A percentile compares a stretch with the other conserved stretches of the same genome.
Conservation (phyloP, 2,888 invertebrate species). For the Ariolimax columbianus region DNA sequence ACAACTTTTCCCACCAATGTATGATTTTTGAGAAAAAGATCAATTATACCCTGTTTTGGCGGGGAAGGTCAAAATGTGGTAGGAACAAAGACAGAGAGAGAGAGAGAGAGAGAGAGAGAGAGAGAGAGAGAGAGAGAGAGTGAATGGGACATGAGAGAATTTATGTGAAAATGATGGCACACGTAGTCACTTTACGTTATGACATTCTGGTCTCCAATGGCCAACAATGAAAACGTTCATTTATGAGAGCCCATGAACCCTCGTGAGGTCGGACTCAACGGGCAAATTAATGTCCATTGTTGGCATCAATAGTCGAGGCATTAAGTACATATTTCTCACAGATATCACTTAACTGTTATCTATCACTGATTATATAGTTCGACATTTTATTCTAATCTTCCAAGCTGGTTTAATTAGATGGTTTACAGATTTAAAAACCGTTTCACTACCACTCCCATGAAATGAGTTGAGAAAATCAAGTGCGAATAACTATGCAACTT, state of each 20-base stretch:
- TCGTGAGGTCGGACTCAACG: not conserved
- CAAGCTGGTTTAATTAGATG: too few relatives aligned
- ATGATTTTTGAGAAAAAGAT: constrained; percentile 19
- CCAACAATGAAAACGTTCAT: constrained; percentile 10
- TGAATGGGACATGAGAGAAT: constrained; percentile 27
- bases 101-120: too few relatives aligned
- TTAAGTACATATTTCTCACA: not conserved
- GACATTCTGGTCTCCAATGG: constrained; percentile 26
- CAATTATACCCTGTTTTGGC: constrained; percentile 28
- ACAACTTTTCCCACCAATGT: not conserved
- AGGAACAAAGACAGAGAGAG: constrained; percentile 12
- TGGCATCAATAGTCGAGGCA: not conserved
- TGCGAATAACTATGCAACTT: too few relatives aligned
- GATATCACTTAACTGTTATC: too few relatives aligned
- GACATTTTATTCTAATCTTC: too few relatives aligned
- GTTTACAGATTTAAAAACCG: too few relatives aligned
- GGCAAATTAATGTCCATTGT: not conserved
- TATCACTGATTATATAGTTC: too few relatives aligned
- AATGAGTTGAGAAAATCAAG: too few relatives aligned
- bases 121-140: too few relatives aligned
- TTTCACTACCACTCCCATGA: too few relatives aligned
- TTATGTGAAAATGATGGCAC: not conserved
- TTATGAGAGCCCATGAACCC: not conserved
- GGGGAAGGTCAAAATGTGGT: constrained; percentile 13
- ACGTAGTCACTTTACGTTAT: constrained; percentile 31